phyloP scores from a whole-genome alignment of 2,113 vertebrate species.

The Crocuta crocuta region DNA sequence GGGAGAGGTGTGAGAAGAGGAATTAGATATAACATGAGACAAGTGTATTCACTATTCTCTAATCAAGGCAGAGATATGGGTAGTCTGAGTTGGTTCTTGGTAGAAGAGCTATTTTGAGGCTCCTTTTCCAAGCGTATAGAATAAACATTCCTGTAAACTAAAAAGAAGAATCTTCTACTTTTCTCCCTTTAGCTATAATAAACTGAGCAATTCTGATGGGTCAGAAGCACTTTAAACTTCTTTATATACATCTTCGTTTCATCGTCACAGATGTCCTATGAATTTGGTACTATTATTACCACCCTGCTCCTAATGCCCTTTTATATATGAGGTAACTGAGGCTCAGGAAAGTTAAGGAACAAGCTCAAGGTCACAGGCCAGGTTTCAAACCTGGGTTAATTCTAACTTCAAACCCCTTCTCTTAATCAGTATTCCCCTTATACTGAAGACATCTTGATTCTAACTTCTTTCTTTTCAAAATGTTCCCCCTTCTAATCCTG shows the following conservation, averaged over 20 bases:
- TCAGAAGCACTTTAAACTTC: slow-evolving; percentile 1
- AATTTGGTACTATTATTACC: neutral
- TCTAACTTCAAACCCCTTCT: slow-evolving; percentile 34
- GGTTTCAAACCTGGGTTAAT: slow-evolving; percentile 22
- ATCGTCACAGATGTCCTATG: neutral
- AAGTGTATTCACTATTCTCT: neutral
- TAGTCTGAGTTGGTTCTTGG: neutral
- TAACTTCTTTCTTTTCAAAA: slow-evolving; percentile 44
- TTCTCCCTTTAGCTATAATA: slow-evolving; percentile 8
- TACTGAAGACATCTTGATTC: neutral
- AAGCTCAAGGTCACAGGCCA: neutral
- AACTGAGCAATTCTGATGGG: neutral
- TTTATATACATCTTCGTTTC: neutral
- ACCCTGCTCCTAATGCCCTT: neutral
- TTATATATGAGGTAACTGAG: slow-evolving; percentile 6
- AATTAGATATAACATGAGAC: neutral
- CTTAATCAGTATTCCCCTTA: neutral
- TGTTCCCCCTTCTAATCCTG: neutral
- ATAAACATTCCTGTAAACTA: slow-evolving; percentile 34
- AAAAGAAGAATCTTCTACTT: neutral
- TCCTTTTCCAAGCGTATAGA: neutral
- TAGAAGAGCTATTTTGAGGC: neutral
- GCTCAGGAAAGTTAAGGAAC: neutral
- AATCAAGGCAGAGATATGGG: neutral
- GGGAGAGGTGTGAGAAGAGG: neutral